A percentile compares a stretch with the other conserved stretches of the same genome.
Evolutionary conservation across 2,888 invertebrate species (phyloP).

Genomic region (Nebria salina): DNA sequence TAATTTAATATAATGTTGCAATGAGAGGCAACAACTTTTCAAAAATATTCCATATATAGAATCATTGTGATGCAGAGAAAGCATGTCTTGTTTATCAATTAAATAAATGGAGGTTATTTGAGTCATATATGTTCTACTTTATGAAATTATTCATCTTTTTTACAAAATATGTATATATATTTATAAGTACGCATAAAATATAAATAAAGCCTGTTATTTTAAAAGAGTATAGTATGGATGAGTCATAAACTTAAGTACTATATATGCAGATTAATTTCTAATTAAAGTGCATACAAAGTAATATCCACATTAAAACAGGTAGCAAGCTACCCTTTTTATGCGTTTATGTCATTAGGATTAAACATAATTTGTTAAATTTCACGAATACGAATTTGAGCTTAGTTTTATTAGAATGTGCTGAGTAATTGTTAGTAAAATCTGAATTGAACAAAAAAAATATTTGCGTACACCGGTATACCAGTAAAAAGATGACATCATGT

Average conservation of each 20-base stretch:
- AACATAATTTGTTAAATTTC: background rate
- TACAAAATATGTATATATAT: slow-evolving; percentile 4
- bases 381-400: background rate
- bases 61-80: slow-evolving; percentile 46
- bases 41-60: slow-evolving; percentile 46
- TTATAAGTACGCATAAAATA: background rate
- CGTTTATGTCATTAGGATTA: background rate
- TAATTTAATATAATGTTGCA: slow-evolving; percentile 46
- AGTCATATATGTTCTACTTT: slow-evolving; percentile 46
- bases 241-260: background rate
- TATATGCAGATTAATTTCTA: background rate
- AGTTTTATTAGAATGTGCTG: background rate
- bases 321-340: background rate
- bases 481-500: background rate
- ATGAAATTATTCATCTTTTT: slow-evolving; percentile 28
- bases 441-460: background rate
- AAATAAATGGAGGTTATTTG: slow-evolving; percentile 46
- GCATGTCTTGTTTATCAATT: slow-evolving; percentile 44
- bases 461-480: background rate
- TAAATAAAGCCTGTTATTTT: background rate
- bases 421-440: background rate
- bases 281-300: background rate
- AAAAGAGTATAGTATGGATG: background rate
- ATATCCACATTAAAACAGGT: background rate
- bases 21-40: slow-evolving; percentile 44